Percentiles rank a stretch among this genome's conserved stretches.
These are phyloP conservation scores for Drosophila hamatofila DNA, from an alignment of 2,888 invertebrate species.

Conservation along the genomic window DNA sequence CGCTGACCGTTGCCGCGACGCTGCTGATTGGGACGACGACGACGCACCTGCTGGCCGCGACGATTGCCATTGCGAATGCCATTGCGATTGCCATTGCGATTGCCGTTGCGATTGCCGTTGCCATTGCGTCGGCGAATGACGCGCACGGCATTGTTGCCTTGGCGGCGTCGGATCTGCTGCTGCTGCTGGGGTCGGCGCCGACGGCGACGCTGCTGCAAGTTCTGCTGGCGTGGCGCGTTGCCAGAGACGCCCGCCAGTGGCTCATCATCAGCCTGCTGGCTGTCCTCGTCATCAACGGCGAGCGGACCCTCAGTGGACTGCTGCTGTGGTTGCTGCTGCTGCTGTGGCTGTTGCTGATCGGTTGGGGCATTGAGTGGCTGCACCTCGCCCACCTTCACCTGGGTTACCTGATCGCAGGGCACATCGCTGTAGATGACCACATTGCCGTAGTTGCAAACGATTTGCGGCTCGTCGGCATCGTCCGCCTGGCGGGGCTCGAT, in stretches of 20 bases:
- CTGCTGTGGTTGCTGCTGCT: slow-evolving; percentile 7
- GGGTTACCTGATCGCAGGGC: slow-evolving; percentile 77
- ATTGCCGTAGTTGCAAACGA: slow-evolving; percentile 80
- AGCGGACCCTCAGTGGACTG: slow-evolving; percentile 4
- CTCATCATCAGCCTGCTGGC: slow-evolving; percentile 6
- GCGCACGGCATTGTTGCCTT: slow-evolving; percentile 25
- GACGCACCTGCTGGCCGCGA: slow-evolving; percentile 36
- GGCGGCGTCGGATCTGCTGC: slow-evolving; percentile 49
- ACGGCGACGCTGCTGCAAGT: slow-evolving; percentile 27
- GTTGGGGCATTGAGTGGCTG: slow-evolving; percentile 26
- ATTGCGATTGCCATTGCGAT: slow-evolving; percentile 18
- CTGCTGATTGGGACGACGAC: slow-evolving; percentile 53
- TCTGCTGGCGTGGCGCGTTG: slow-evolving; percentile 64
- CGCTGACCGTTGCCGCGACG: slow-evolving; percentile 40
- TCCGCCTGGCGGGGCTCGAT: slow-evolving; percentile 75
- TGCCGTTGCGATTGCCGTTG: slow-evolving; percentile 27
- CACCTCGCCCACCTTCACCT: slow-evolving; percentile 59
- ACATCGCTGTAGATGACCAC: slow-evolving; percentile 82
- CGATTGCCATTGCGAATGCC: slow-evolving; percentile 26
- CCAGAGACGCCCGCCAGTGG: background rate
- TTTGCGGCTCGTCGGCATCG: slow-evolving; percentile 43
- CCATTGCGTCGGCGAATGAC: slow-evolving; percentile 26
- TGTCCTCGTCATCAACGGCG: background rate
- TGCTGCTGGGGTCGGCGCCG: slow-evolving; percentile 45
- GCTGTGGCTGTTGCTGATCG: slow-evolving; percentile 11